A percentile compares a stretch with the other conserved stretches of the same genome.
phyloP scores from a whole-genome alignment of 2,797 vertebrate genomes.

The Xerus rutilus region DNA sequence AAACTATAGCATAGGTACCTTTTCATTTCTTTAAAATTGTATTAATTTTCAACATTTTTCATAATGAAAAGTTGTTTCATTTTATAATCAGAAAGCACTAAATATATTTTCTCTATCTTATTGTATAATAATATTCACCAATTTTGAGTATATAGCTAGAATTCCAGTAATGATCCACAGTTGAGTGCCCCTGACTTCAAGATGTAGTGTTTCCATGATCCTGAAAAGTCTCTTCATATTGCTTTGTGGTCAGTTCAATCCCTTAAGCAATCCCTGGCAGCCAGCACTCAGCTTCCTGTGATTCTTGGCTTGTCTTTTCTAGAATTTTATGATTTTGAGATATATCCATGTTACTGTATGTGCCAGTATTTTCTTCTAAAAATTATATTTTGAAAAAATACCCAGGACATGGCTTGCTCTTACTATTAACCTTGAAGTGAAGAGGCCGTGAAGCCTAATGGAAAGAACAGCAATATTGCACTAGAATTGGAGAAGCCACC shows the following conservation, averaged over 20 bases:
- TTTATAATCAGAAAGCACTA: not conserved
- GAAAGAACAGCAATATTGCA: not conserved
- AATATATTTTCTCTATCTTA: not conserved
- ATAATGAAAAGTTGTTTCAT: not conserved
- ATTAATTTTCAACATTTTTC: not conserved
- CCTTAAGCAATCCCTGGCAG: not conserved
- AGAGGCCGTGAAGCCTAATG: not conserved
- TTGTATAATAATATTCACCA: not conserved
- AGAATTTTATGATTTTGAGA: constrained; percentile 21
- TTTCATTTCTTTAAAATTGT: not conserved
- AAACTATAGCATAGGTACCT: not conserved
- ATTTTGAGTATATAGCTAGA: not conserved
- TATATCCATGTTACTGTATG: not conserved
- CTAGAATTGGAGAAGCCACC: not conserved
- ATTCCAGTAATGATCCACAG: not conserved
- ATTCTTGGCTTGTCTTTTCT: not conserved
- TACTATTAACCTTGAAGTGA: not conserved
- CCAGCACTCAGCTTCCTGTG: not conserved
- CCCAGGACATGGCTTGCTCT: not conserved
- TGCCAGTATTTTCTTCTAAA: constrained; percentile 1
- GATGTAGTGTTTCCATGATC: not conserved
- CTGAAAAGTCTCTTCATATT: not conserved
- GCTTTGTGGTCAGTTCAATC: not conserved
- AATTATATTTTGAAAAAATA: constrained; percentile 12
- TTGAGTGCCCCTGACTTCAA: not conserved